Evolutionary conservation across 1,140 invertebrate species (phyloP), one percentile per base, ranked within the genome.

Genomic region (Apis laboriosa): DNA sequence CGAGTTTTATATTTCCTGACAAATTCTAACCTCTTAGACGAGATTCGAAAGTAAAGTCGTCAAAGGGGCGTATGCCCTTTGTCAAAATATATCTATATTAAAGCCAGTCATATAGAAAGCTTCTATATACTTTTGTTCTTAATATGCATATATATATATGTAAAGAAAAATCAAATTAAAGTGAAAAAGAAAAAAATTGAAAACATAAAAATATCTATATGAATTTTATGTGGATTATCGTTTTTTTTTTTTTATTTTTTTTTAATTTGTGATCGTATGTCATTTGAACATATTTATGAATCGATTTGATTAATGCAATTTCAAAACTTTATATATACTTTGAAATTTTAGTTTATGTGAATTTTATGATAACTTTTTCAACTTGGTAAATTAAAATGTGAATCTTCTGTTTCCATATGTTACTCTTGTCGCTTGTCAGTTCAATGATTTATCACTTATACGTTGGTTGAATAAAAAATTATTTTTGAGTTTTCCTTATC

Each of bases 31-130:
- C 80, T 86, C 86, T 64, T 78, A 72, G 66, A 86, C 85, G 77
- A 84, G 86, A 87, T 86, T 87, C 72, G 86, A 87, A 87, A 86
- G 85, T 84, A 76, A 71, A 87, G 66, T 76, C 75, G 71, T 43
- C 76, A 43, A 82, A 68, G 64, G 73, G 80, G 73, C 80, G 73
- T 77, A 24, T 70, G 74, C 80, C 74, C 70, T 82, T 79, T 55
- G 34, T 80, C 77, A 67, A 80, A 80, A 84, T 68, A 60, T 17
- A 84, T 73, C 64, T 43, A 17, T 51, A 24, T 34, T 77, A 34
- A 76, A 73, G 51, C 68, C 28, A 51, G 28, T 21, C 19, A 43
- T 72, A 75, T 81, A 72, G 21, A 56, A 74, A 17, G 12, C 17
- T 74, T 64, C 19, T 1, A 9, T 13, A 43, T 19, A 43, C 28